Percentiles rank a stretch among this genome's conserved stretches.
Conservation (phyloP, 2,888 invertebrate genomes). For the Gnatocerus cornutus region DNA sequence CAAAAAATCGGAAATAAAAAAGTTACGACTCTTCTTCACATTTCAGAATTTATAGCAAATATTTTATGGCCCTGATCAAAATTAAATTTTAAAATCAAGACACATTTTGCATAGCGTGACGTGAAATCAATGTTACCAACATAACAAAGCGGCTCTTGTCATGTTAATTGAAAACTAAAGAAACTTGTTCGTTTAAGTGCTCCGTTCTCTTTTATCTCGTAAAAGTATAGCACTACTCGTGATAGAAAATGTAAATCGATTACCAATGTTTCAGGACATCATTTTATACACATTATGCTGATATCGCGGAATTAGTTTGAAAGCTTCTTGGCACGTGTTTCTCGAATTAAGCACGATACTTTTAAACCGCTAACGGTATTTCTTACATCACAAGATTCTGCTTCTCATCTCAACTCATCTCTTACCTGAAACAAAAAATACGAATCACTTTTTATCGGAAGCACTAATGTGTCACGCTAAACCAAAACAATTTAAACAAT, state of each 20-base stretch:
- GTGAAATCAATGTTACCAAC: conserved; percentile 21
- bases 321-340: conserved; percentile 49
- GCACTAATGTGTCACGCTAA: not conserved
- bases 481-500: conserved; percentile 6
- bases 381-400: conserved; percentile 31
- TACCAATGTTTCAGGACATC: conserved; percentile 48
- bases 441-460: conserved; percentile 15
- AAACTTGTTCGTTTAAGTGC: conserved; percentile 56
- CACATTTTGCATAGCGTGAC: too few species aligned
- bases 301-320: conserved; percentile 45
- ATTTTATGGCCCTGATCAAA: conserved; percentile 32
- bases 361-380: conserved; percentile 19
- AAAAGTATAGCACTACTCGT: conserved; percentile 53
- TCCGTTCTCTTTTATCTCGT: conserved; percentile 55
- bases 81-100: conserved; percentile 34
- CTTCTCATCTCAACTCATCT: conserved; percentile 1
- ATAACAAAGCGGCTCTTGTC: not conserved
- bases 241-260: conserved; percentile 58
- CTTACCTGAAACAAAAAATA: conserved; percentile 34
- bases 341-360: conserved; percentile 30
- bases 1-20: conserved; percentile 49
- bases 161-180: conserved; percentile 52
- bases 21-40: conserved; percentile 16
- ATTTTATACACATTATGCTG: conserved; percentile 42
- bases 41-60: conserved; percentile 42